phyloP scores from a whole-genome alignment of 92 coral and sea anemone species.

The Anthopleura xanthogrammica region DNA sequence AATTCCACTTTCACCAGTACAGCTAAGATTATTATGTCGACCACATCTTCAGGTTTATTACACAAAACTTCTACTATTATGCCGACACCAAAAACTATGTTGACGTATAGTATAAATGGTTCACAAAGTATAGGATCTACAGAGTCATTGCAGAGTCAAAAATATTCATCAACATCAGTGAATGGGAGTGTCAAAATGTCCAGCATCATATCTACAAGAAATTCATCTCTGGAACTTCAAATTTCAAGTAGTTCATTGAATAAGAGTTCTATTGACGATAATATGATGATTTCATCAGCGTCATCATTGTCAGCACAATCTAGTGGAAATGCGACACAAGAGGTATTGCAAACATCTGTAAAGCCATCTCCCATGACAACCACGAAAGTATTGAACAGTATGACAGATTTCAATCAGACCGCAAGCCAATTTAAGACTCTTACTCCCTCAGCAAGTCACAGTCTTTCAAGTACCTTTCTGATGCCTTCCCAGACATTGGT shows the following conservation, averaged over 20 bases:
- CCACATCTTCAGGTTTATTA: not conserved
- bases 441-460: not conserved
- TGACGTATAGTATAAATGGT: not conserved
- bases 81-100: not conserved
- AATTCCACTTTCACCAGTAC: not conserved
- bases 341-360: not conserved
- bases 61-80: not conserved
- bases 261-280: not conserved
- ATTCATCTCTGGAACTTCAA: not conserved
- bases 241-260: not conserved
- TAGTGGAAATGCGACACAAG: not conserved
- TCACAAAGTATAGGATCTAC: not conserved
- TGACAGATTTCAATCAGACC: not conserved
- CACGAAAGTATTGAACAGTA: not conserved
- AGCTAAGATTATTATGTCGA: not conserved
- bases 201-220: not conserved
- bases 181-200: not conserved
- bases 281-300: not conserved
- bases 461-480: not conserved
- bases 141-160: not conserved
- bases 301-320: conserved; percentile 9
- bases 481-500: not conserved
- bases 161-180: not conserved
- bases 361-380: conserved; percentile 19
- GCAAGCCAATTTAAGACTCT: not conserved